phyloP scores from a whole-genome alignment of 2,888 invertebrate species.

The Dryocosmus kuriphilus region DNA sequence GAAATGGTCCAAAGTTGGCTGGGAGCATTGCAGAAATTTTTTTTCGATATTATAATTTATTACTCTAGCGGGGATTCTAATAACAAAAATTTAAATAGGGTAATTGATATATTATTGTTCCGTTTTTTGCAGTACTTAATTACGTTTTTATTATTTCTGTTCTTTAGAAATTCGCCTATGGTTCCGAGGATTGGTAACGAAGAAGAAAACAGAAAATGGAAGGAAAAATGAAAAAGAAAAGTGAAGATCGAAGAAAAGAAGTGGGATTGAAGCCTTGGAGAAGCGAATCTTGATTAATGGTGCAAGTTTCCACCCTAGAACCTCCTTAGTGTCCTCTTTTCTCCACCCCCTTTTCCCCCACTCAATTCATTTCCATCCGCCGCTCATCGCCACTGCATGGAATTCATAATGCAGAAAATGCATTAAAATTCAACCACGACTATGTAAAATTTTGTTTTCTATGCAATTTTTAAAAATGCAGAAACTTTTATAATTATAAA shows the following conservation, averaged over 20 bases:
- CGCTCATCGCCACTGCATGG: slow-evolving; percentile 58
- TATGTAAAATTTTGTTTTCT: no score
- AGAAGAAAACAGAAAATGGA: neutral
- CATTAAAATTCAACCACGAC: slow-evolving; percentile 72
- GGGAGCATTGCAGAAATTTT: neutral
- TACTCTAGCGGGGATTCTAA: neutral
- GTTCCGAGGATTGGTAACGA: neutral
- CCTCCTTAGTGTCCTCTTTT: slow-evolving; percentile 41
- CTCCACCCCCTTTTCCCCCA: slow-evolving; percentile 42
- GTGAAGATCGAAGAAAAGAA: slow-evolving; percentile 42
- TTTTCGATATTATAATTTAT: slow-evolving; percentile 14
- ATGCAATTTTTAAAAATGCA: no score
- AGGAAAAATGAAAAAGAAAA: slow-evolving; percentile 40
- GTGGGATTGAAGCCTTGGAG: slow-evolving; percentile 56
- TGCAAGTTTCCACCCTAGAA: slow-evolving; percentile 66
- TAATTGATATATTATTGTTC: neutral
- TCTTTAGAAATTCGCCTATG: neutral
- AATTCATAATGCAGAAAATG: slow-evolving; percentile 71
- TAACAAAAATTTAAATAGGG: neutral
- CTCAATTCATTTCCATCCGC: slow-evolving; percentile 48
- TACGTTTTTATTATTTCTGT: neutral
- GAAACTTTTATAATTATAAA: no score
- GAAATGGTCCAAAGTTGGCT: slow-evolving; percentile 7
- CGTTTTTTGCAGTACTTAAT: neutral
- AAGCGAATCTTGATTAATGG: slow-evolving; percentile 76